Evolutionary conservation across 2,113 vertebrate species (phyloP).

Genomic region (Panthera uncia): DNA sequence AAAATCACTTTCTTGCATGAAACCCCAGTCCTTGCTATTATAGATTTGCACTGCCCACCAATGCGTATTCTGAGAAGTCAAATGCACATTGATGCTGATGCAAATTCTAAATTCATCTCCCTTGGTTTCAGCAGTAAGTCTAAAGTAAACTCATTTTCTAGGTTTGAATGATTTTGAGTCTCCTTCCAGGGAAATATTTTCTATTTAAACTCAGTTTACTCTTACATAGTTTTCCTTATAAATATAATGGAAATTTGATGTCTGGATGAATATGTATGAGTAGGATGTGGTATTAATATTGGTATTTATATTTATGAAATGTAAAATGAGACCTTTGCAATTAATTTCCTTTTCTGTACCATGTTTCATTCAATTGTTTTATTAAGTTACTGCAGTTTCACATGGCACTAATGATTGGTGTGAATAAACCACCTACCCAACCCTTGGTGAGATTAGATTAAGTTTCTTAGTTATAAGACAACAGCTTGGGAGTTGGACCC

Average conservation of each 20-base stretch:
- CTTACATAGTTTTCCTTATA: neutral
- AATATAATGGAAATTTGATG: neutral
- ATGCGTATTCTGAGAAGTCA: neutral
- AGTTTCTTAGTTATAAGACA: neutral
- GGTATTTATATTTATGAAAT: neutral
- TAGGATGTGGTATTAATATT: neutral
- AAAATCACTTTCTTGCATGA: neutral
- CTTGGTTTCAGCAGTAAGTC: neutral
- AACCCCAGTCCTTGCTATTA: neutral
- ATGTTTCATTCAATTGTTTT: neutral
- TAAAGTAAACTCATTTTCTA: neutral
- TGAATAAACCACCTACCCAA: neutral
- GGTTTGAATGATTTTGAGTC: neutral
- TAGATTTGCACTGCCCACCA: neutral
- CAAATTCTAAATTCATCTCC: neutral
- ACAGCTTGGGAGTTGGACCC: neutral
- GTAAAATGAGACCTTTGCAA: neutral
- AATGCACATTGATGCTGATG: neutral
- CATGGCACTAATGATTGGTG: neutral
- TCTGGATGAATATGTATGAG: neutral
- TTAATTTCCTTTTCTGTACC: neutral
- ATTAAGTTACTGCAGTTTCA: neutral
- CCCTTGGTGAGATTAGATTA: neutral
- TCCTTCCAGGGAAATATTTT: constrained; percentile 6
- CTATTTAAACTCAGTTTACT: neutral